Evolutionary conservation across 2,113 vertebrate genomes (phyloP), one percentile per base, ranked within the genome.

Genomic region (Kobus ellipsiprymnus): DNA sequence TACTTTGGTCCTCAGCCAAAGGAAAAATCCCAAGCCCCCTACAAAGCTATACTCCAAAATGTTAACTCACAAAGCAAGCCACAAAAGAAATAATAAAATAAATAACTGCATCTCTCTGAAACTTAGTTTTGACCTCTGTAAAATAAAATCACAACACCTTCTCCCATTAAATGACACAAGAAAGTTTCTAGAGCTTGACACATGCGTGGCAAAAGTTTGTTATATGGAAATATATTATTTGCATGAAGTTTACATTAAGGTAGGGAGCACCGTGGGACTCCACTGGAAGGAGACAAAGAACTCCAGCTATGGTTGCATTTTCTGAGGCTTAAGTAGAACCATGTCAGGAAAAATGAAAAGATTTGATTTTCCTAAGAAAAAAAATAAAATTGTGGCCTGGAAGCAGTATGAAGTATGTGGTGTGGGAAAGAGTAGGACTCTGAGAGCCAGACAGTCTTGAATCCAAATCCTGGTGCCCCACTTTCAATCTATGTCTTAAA

Each of bases 321-420:
- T 78, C 87, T 90, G 74, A 94, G 44, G 85, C 33, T 52, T 50
- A 91, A 46, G 44, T 27, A 46, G 64, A 86, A 60, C 85, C 44
- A 87, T 27, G 64, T 33, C 44, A 94, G 46, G 46, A 30, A 87
- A 93, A 82, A 33, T 77, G 87, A 91, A 87, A 30, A 81, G 19
- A 88, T 21, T 86, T 59, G 71, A 81, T 94, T 95, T 84, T 88
- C 64, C 40, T 95, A 46, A 91, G 84, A 92, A 82, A 81, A 93
- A 93, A 89, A 85, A 80, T 1, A 92, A 89, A 88, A 74, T 1
- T 81, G 89, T 94, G 94, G n/a, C 85, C 77, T 91, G 25, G 90
- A 95, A 94, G 36, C 74, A 83, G 55, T 4, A 6, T 54, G 87
- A 77, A n/a, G 5, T 87, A 15, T 83, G 60, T 71, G 21, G 44